Conservation (phyloP, 1,140 invertebrate species). For the Tetramorium parvispinum region DNA sequence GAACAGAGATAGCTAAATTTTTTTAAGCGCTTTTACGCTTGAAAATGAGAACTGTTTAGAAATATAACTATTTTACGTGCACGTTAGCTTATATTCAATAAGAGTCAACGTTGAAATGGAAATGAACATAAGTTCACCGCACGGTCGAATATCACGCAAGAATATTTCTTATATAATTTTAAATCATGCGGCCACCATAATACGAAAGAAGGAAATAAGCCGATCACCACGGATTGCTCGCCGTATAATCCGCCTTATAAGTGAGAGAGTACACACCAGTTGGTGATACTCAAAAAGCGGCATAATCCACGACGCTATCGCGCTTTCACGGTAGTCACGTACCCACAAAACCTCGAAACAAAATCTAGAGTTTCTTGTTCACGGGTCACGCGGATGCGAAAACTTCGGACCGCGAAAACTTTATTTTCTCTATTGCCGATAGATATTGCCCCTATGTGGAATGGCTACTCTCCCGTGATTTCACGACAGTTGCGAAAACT, state of each 20-base stretch:
- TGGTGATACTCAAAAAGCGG: constrained; percentile 24
- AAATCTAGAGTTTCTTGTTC: constrained; percentile 51
- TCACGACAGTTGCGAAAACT: constrained; percentile 11
- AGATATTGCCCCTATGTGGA: constrained; percentile 39
- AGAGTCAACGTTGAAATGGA: neutral
- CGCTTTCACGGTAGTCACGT: neutral
- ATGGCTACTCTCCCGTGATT: constrained; percentile 11
- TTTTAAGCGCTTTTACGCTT: neutral
- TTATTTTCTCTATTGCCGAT: constrained; percentile 48
- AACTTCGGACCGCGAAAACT: constrained; percentile 36
- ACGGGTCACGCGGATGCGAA: constrained; percentile 40
- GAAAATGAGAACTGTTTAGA: neutral
- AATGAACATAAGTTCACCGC: neutral
- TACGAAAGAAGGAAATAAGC: constrained; percentile 32
- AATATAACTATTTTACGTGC: neutral
- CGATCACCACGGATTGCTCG: neutral
- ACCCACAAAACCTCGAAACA: constrained; percentile 21
- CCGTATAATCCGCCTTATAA: constrained; percentile 35
- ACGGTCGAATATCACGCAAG: constrained; percentile 7
- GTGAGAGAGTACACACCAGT: neutral
- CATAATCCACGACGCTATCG: constrained; percentile 19
- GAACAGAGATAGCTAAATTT: neutral
- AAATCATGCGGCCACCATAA: neutral
- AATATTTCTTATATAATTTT: neutral
- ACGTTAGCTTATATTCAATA: constrained; percentile 18